Percentiles rank a stretch among this genome's conserved stretches.
Conservation (phyloP, 2,888 invertebrate species). For the Periphyllus acericola region DNA sequence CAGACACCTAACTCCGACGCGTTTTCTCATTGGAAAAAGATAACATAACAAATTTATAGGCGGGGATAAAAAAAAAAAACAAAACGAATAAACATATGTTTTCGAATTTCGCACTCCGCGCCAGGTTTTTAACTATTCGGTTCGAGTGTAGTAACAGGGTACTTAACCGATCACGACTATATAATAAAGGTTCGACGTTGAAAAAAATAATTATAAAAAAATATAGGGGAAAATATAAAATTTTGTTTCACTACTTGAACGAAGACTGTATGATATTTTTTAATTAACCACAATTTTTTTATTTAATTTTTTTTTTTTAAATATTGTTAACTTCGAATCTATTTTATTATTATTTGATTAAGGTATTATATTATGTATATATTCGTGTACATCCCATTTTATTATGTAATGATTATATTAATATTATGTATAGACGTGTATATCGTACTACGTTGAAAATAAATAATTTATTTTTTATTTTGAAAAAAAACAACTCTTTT, state of each 20-base stretch:
- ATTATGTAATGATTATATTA: conserved; percentile 52
- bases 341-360: conserved; percentile 58
- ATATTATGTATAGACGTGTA: conserved; percentile 53
- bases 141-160: conserved; percentile 40
- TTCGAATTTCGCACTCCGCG: not conserved
- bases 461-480: conserved; percentile 62
- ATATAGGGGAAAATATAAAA: not conserved
- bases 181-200: not conserved
- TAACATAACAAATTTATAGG: too few relatives aligned
- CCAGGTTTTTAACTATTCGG: conserved; percentile 48
- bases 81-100: not conserved
- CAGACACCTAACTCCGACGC: not conserved
- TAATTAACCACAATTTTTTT: conserved; percentile 55
- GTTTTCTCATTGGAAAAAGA: not conserved
- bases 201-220: not conserved
- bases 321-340: conserved; percentile 60
- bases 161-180: conserved; percentile 7
- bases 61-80: not conserved
- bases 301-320: conserved; percentile 45
- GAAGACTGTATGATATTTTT: conserved; percentile 60
- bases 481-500: conserved; percentile 6
- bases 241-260: conserved; percentile 54
- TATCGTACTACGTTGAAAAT: conserved; percentile 59
- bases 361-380: conserved; percentile 46
- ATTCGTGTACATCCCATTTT: conserved; percentile 53